Conservation (phyloP, 2,113 vertebrate genomes). For the Siphamia tubifer region DNA sequence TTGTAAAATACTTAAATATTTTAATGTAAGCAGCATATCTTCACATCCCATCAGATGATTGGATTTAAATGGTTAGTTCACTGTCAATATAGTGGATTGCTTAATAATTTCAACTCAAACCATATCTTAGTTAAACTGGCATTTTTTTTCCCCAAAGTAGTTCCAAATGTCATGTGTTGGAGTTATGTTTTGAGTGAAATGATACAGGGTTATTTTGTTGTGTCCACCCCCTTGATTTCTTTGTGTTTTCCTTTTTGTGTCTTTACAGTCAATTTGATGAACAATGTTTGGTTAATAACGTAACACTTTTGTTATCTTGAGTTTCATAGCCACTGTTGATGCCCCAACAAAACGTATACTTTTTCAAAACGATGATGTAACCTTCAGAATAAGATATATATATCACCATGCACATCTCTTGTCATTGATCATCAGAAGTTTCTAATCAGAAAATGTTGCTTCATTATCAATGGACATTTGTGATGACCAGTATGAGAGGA, state of each 20-base stretch:
- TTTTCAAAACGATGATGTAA: conserved; percentile 15
- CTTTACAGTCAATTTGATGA: neutral
- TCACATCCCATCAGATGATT: no score
- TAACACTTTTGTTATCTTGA: neutral
- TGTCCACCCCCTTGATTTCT: neutral
- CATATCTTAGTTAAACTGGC: no score
- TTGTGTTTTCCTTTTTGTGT: neutral
- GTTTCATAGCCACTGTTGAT: neutral
- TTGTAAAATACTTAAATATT: neutral
- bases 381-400: neutral
- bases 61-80: no score
- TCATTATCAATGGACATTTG: conserved; percentile 35
- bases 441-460: neutral
- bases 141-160: no score
- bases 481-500: conserved; percentile 42
- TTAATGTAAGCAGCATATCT: no score
- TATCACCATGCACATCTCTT: conserved; percentile 2
- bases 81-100: no score
- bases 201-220: neutral
- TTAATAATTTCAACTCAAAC: no score
- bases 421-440: conserved; percentile 6
- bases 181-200: neutral
- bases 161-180: no score
- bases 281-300: neutral
- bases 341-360: conserved; percentile 39